Conservation (phyloP, 2,888 invertebrate species). For the Abrostola tripartita region DNA sequence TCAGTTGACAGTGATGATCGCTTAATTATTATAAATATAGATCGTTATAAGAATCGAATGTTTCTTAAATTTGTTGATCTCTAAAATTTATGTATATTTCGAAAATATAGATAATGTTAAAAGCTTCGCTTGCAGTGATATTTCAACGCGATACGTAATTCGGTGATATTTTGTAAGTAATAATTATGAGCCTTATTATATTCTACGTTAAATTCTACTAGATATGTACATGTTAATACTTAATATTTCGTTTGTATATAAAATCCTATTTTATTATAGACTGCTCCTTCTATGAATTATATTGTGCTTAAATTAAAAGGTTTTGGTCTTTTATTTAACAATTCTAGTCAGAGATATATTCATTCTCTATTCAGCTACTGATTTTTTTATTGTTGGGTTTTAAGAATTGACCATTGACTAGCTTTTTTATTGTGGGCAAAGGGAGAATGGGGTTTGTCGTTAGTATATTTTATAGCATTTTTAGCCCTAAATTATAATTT, state of each 20-base stretch:
- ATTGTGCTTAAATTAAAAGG: slow-evolving; percentile 66
- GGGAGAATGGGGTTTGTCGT: too few species aligned
- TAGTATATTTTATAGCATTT: too few species aligned
- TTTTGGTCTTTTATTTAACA: slow-evolving; percentile 35
- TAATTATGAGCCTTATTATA: slow-evolving; percentile 80
- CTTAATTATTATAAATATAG: slow-evolving; percentile 34
- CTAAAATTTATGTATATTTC: slow-evolving; percentile 74
- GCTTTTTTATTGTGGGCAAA: too few species aligned
- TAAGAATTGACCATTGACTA: too few species aligned
- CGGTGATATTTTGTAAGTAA: slow-evolving; percentile 82
- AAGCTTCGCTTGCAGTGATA: slow-evolving; percentile 75
- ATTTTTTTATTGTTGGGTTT: too few species aligned
- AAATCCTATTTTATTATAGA: slow-evolving; percentile 74
- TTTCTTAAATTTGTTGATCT: slow-evolving; percentile 80
- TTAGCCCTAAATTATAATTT: too few species aligned
- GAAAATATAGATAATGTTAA: slow-evolving; percentile 63
- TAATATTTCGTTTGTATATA: slow-evolving; percentile 76
- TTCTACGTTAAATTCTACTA: slow-evolving; percentile 64
- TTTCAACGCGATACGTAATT: slow-evolving; percentile 84
- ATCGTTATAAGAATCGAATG: slow-evolving; percentile 57
- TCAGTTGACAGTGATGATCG: slow-evolving; percentile 31
- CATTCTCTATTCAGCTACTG: too few species aligned
- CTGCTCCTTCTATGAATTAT: slow-evolving; percentile 74
- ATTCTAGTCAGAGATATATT: too few species aligned
- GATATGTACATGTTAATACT: slow-evolving; percentile 67